These are phyloP conservation scores for Onthophagus sagittarius DNA, from an alignment of 2,888 invertebrate genomes.

Conservation along the genomic window DNA sequence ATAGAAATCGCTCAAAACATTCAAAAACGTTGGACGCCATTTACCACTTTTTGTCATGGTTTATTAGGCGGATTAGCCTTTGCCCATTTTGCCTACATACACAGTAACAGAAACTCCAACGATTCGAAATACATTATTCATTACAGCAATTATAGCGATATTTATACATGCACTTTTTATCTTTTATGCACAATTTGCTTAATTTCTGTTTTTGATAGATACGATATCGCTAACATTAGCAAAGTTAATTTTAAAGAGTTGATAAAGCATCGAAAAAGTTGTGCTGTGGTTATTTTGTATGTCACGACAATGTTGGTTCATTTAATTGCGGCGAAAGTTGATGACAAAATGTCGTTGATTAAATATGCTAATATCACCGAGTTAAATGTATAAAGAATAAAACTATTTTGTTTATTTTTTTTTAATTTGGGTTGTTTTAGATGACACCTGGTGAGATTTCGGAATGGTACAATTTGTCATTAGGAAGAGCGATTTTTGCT, in stretches of 20 bases:
- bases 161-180: conserved; percentile 51
- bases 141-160: conserved; percentile 45
- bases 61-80: conserved; percentile 57
- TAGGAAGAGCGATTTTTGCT: conserved; percentile 58
- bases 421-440: conserved; percentile 43
- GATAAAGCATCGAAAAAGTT: conserved; percentile 38
- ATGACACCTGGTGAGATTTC: conserved; percentile 54
- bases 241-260: conserved; percentile 36
- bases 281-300: conserved; percentile 41
- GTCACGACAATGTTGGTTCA: conserved; percentile 41
- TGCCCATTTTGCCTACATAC: conserved; percentile 57
- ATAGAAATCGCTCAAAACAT: conserved; percentile 54
- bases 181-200: conserved; percentile 57
- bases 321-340: conserved; percentile 41
- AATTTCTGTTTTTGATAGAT: conserved; percentile 56
- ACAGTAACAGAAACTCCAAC: conserved; percentile 50
- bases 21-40: conserved; percentile 55
- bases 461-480: conserved; percentile 60
- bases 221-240: conserved; percentile 43
- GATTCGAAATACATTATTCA: conserved; percentile 41
- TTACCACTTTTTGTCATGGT: conserved; percentile 57
- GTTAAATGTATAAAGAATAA: conserved; percentile 21
- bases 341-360: conserved; percentile 40
- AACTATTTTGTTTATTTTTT: conserved; percentile 3
- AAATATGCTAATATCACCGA: conserved; percentile 32